Base-by-base conservation (phyloP, 1,140 invertebrate genomes). In the Bilobella aurantiaca region DNA sequence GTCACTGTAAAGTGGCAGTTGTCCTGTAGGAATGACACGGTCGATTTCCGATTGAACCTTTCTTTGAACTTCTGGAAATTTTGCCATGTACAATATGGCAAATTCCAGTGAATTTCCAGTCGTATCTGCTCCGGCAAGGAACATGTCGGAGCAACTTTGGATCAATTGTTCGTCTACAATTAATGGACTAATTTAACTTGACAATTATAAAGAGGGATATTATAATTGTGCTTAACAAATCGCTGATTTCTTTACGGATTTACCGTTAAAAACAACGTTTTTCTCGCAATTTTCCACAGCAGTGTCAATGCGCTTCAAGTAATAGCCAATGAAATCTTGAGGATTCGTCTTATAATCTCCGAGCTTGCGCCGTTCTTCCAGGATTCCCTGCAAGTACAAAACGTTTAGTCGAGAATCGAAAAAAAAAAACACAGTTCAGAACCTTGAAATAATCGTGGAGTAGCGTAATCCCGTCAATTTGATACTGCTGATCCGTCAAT, bases 21-120 rank as follows among this genome's bases (percentile, higher is more conserved):
- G 34, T 18, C 34, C 34, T 42, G 8, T 8, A 12, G 34, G 34
- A 42, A 42, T 42, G 1, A 59, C 58, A 66, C 78, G 75, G 73
- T 92, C 89, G 66, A 93, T 85, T 80, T 93, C 90, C 57, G 83
- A 80, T 66, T 88, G 87, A 0, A 87, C 87, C 76, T 86, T 87
- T 62, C 79, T 81, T 73, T 93, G 90, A 1, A 91, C 82, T 23
- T 88, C 81, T 21, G 86, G 89, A 74, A 87, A 82, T 49, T 85
- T 75, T 0, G 91, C 81, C 65, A 93, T 76, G 68, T 89, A 85
- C 60, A 91, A 82, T 60, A 93, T 86, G 42, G 84, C 82, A 74
- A 90, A 90, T n/a, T 84, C 83, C 69, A 90, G 77, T 28, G 84
- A 84, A 73, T 89, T 90, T 28, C 82, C 85, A 0, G 88, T 90